These are phyloP conservation scores for Ormyrus rosae DNA, from an alignment of 2,888 invertebrate genomes.

Conservation along the genomic window DNA sequence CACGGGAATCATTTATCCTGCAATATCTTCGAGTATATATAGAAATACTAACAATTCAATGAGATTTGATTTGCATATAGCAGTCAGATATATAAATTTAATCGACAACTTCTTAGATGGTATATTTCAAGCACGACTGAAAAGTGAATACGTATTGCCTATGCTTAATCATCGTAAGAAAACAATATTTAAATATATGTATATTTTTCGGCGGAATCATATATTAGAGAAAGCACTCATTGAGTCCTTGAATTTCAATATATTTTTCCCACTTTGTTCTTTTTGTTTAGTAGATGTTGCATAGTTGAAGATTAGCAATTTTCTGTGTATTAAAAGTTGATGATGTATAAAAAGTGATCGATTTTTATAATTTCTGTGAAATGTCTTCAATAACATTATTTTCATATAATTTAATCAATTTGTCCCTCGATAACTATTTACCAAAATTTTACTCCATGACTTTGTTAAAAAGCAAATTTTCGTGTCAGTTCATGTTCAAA, in stretches of 20 bases:
- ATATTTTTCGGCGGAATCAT: conserved; percentile 45
- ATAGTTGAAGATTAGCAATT: conserved; percentile 26
- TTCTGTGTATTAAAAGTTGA: conserved; percentile 31
- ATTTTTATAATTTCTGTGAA: conserved; percentile 35
- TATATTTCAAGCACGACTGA: conserved; percentile 26
- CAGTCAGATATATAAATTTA: conserved; percentile 38
- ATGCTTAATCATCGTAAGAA: conserved; percentile 30
- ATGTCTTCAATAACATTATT: conserved; percentile 24
- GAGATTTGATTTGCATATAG: conserved; percentile 21
- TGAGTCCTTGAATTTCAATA: conserved; percentile 21
- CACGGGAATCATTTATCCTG: conserved; percentile 45
- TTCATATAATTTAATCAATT: conserved; percentile 26
- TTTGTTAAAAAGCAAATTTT: conserved; percentile 26
- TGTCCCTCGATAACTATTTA: conserved; percentile 21
- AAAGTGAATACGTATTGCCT: conserved; percentile 31
- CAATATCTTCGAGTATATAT: conserved; percentile 31
- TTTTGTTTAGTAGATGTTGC: conserved; percentile 12
- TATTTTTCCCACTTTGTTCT: conserved; percentile 21
- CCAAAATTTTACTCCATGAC: conserved; percentile 51
- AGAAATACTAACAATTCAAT: conserved; percentile 36
- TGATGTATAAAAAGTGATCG: conserved; percentile 20
- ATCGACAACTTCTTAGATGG: conserved; percentile 31
- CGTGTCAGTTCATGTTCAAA: conserved; percentile 20
- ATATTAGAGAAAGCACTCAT: conserved; percentile 28
- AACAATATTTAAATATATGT: conserved; percentile 35